phyloP scores from a whole-genome alignment of 2,888 invertebrate genomes.

The Cosmia trapezina region DNA sequence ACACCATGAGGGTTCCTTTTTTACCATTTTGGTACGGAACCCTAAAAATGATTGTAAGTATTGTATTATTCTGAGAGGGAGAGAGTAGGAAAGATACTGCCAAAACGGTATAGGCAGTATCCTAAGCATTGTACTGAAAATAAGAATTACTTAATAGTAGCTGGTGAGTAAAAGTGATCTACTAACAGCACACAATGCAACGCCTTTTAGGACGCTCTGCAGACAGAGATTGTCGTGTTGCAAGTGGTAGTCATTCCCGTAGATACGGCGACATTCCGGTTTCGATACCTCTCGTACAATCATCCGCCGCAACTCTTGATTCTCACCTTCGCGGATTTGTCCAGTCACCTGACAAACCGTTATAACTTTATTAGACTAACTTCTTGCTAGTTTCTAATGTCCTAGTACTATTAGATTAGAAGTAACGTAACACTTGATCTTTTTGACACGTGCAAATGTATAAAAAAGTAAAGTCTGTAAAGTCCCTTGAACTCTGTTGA shows the following conservation, averaged over 20 bases:
- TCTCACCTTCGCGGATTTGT: conserved; percentile 84
- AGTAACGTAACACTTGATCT: conserved; percentile 57
- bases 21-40: too few relatives aligned
- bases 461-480: conserved; percentile 2
- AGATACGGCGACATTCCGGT: conserved; percentile 77
- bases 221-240: conserved; percentile 86
- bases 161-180: conserved; percentile 9
- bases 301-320: conserved; percentile 87
- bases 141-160: too few relatives aligned
- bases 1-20: too few relatives aligned
- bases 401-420: conserved; percentile 62
- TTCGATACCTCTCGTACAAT: conserved; percentile 79
- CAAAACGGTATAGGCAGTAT: background rate
- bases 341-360: conserved; percentile 77
- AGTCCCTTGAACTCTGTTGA: conserved; percentile 17
- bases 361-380: conserved; percentile 17
- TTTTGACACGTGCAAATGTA: conserved; percentile 11
- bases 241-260: conserved; percentile 85
- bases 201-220: conserved; percentile 79
- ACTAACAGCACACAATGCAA: conserved; percentile 86
- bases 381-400: conserved; percentile 25
- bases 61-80: background rate
- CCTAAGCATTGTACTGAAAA: conserved; percentile 1
- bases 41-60: too few relatives aligned
- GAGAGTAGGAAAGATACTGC: background rate